Conservation (phyloP, 2,888 invertebrate species). For the Sarcophaga subvicina region DNA sequence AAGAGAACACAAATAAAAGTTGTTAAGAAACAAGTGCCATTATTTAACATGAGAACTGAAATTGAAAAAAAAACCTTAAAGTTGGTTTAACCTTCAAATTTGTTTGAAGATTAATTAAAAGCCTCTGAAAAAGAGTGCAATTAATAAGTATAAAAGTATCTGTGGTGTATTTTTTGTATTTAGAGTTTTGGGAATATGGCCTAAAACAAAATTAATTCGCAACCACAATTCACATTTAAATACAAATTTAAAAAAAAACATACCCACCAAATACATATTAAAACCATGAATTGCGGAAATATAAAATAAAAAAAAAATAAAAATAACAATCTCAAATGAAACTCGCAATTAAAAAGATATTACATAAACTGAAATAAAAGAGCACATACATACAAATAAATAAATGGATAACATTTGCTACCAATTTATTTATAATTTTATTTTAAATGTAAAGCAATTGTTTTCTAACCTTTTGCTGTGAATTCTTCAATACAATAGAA, state of each 20-base stretch:
- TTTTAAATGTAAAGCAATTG: conserved; percentile 19
- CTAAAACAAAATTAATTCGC: conserved; percentile 28
- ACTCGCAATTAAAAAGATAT: conserved; percentile 46
- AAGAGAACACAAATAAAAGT: conserved; percentile 37
- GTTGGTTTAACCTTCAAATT: conserved; percentile 12
- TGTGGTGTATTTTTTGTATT: too few species aligned
- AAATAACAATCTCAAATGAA: not conserved
- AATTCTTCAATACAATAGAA: conserved; percentile 50
- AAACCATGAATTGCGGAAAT: conserved; percentile 56
- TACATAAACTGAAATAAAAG: conserved; percentile 33
- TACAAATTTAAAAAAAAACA: not conserved
- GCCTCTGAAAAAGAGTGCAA: not conserved
- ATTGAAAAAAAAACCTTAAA: not conserved
- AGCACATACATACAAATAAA: not conserved
- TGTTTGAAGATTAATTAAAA: conserved; percentile 9
- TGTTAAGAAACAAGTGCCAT: conserved; percentile 10
- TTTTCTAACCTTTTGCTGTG: conserved; percentile 10
- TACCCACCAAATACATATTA: conserved; percentile 17
- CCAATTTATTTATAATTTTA: conserved; percentile 16
- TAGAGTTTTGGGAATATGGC: too few species aligned
- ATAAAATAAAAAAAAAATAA: conserved; percentile 25
- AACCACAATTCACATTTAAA: conserved; percentile 25
- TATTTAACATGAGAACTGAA: not conserved
- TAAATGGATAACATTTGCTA: conserved; percentile 32
- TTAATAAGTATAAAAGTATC: too few species aligned